These are phyloP conservation scores for Epinotia bilunana DNA, from an alignment of 2,888 invertebrate species.

Conservation along the genomic window DNA sequence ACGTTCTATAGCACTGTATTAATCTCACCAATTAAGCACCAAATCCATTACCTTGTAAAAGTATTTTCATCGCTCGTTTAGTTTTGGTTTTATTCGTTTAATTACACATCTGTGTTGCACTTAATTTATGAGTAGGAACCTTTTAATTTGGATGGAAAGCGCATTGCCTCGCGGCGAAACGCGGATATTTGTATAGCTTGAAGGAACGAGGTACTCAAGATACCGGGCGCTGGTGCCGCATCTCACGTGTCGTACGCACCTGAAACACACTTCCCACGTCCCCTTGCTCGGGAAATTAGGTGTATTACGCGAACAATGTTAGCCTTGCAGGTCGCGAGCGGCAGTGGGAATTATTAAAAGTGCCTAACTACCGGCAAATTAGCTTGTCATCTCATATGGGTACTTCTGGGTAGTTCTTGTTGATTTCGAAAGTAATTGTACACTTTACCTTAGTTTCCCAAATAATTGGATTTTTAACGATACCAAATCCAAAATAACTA, in stretches of 20 bases:
- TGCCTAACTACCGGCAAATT: not conserved
- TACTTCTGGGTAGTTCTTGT: not conserved
- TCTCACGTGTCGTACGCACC: constrained; percentile 55
- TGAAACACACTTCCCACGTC: constrained; percentile 66
- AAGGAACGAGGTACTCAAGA: not conserved
- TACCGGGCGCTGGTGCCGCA: constrained; percentile 36
- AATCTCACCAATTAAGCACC: constrained; percentile 31
- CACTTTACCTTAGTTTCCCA: not conserved
- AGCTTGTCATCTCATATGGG: not conserved
- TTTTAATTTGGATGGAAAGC: constrained; percentile 39
- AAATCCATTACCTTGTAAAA: constrained; percentile 31
- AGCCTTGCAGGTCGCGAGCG: constrained; percentile 21
- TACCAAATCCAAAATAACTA: not conserved
- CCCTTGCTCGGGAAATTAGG: constrained; percentile 44
- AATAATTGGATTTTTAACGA: constrained; percentile 18
- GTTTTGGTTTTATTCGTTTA: constrained; percentile 39
- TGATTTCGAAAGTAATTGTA: not conserved
- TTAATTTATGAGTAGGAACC: constrained; percentile 43
- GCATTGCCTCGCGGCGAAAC: constrained; percentile 3
- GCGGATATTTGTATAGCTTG: not conserved
- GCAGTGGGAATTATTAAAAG: constrained; percentile 29
- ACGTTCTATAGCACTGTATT: constrained; percentile 14
- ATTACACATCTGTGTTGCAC: constrained; percentile 46
- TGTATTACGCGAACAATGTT: constrained; percentile 39
- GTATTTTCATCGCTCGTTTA: constrained; percentile 41